Base-by-base conservation (phyloP, 2,113 vertebrate species). In the Ceratotherium simum region DNA sequence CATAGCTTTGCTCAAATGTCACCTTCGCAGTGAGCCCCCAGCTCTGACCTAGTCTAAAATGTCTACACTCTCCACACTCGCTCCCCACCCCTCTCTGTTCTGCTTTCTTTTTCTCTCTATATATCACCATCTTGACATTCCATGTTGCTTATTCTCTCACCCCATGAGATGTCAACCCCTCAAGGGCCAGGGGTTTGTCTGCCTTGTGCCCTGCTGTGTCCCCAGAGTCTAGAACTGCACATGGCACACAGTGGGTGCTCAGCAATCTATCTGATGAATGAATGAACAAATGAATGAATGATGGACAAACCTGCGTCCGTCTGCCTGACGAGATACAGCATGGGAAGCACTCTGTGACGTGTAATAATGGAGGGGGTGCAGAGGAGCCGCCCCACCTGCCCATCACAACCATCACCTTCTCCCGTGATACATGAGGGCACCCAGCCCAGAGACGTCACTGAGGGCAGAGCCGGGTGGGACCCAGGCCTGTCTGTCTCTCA, bases 271-370 rank as follows among this genome's bases (percentile, higher is more conserved):
- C 0, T 62, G 79, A 70, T 29, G 67, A 48, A 36, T 17, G 56
- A 48, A 6, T 60, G 13, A 33, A 4, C 20, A 36, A 62, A 39
- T 36, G 70, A 7, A 20, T 6, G 2, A 54, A 54, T 54, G 20
- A 23, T 1, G 29, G 36, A 58, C 12, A 27, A 48, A 76, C 1
- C 60, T 60, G 14, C 0, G 3, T 51, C 69, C 36, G 25, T 31
- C n/a, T 54, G 39, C 39, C 8, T 25, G 58, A 21, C 7, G 8
- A 67, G 25, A 4, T 0, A 1, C 25, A 0, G 1, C 1, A 0
- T 2, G 20, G 23, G 56, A 60, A 56, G 31, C 29, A 31, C n/a
- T 10, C 23, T 14, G 56, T 29, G 58, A 25, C 1, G 4, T 3
- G 39, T 12, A 25, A 65, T 4, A 3, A 36, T 0, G 5, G 14